Conservation (phyloP, 2,113 vertebrate genomes). For the Marmota monax region DNA sequence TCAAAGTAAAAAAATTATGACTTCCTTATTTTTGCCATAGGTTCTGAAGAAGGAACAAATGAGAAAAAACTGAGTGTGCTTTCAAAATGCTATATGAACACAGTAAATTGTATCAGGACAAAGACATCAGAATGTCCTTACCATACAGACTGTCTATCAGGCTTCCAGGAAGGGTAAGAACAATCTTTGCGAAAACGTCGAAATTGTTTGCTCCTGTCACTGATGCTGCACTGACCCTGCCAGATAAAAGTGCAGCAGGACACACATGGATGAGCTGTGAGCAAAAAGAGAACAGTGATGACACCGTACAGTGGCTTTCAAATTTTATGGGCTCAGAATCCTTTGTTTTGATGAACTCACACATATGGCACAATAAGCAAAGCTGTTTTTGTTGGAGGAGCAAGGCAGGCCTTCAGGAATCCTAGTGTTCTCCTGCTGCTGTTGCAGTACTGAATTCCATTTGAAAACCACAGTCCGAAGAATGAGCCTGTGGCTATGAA, state of each 20-base stretch:
- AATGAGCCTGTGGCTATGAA: background rate
- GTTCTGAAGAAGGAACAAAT: background rate
- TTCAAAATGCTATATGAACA: background rate
- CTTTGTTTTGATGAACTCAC: constrained; percentile 1
- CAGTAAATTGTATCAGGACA: background rate
- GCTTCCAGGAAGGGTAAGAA: background rate
- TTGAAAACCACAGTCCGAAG: background rate
- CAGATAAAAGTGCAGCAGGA: background rate
- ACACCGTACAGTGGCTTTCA: background rate
- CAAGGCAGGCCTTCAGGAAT: background rate
- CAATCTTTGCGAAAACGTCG: background rate
- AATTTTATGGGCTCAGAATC: background rate
- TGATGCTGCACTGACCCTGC: background rate
- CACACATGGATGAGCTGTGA: background rate
- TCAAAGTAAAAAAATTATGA: background rate
- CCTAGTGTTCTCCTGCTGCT: background rate
- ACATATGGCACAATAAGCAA: background rate
- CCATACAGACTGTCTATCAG: background rate
- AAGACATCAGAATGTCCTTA: background rate
- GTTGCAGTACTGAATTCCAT: background rate
- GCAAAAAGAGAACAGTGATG: too few relatives aligned
- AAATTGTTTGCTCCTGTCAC: background rate
- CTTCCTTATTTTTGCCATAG: background rate
- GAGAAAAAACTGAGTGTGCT: background rate
- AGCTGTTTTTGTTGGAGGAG: background rate